Conservation (phyloP, 2,888 invertebrate genomes). For the Mellilla xanthometata region DNA sequence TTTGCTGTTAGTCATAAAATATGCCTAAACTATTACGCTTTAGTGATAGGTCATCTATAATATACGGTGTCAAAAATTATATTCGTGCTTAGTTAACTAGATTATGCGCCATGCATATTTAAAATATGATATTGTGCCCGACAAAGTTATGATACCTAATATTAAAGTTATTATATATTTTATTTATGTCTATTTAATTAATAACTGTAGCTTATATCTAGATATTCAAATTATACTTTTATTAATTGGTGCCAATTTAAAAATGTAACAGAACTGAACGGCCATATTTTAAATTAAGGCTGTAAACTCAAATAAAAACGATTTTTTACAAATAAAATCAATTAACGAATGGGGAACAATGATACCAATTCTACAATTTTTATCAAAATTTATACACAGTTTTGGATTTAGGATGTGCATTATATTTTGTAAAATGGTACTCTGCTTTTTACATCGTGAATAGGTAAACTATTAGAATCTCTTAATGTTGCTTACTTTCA, state of each 20-base stretch:
- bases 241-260: slow-evolving; percentile 65
- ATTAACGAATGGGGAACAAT: slow-evolving; percentile 71
- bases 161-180: no score
- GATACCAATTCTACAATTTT: slow-evolving; percentile 44
- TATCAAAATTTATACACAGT: slow-evolving; percentile 28
- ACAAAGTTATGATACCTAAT: no score
- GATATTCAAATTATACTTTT: slow-evolving; percentile 29
- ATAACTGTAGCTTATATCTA: slow-evolving; percentile 35
- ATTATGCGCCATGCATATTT: no score
- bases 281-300: slow-evolving; percentile 35
- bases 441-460: slow-evolving; percentile 25
- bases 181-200: not conserved
- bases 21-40: slow-evolving; percentile 14
- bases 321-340: slow-evolving; percentile 37
- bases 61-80: slow-evolving; percentile 19
- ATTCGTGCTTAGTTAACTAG: slow-evolving; percentile 12
- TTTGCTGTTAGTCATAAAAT: slow-evolving; percentile 20
- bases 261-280: slow-evolving; percentile 39
- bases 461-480: slow-evolving; percentile 2
- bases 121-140: no score
- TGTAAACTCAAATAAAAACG: slow-evolving; percentile 33
- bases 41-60: slow-evolving; percentile 2
- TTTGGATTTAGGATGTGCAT: slow-evolving; percentile 7
- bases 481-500: slow-evolving; percentile 1
- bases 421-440: slow-evolving; percentile 24